phyloP scores from a whole-genome alignment of 2,888 invertebrate species.

The Patella caerulea region DNA sequence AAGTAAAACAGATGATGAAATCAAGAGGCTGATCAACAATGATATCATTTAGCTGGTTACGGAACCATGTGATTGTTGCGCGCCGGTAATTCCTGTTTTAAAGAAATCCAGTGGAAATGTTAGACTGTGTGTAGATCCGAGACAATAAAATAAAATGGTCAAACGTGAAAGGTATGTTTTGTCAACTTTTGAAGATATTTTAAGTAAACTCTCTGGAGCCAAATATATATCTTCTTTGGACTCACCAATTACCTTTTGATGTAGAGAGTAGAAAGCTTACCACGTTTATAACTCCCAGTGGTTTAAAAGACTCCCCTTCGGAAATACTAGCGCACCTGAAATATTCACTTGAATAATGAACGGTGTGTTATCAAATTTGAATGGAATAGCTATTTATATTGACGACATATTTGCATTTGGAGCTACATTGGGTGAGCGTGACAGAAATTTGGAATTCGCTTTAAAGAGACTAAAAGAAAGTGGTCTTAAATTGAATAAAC shows the following conservation, averaged over 20 bases:
- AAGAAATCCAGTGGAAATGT: too few species aligned
- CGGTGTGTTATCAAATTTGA: too few species aligned
- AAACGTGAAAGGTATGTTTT: conserved; percentile 31
- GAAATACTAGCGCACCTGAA: conserved; percentile 25
- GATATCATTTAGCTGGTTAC: too few species aligned
- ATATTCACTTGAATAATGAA: too few species aligned
- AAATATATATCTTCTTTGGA: conserved; percentile 44
- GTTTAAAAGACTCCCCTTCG: conserved; percentile 29
- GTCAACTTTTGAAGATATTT: conserved; percentile 39
- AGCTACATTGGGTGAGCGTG: conserved; percentile 32
- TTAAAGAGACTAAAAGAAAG: conserved; percentile 12
- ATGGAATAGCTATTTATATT: too few species aligned
- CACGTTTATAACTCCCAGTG: conserved; percentile 30
- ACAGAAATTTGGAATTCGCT: conserved; percentile 19
- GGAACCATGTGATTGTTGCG: too few species aligned
- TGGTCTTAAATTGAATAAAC: conserved; percentile 23
- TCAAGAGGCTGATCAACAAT: too few species aligned
- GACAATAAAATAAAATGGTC: conserved; percentile 24
- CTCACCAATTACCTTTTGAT: conserved; percentile 34
- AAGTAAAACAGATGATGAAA: too few species aligned
- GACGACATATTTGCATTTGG: conserved; percentile 18
- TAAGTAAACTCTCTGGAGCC: conserved; percentile 30
- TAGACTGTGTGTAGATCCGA: too few species aligned
- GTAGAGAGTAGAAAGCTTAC: conserved; percentile 28
- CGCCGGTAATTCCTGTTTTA: too few species aligned